Conservation (phyloP, 2,113 vertebrate genomes). For the Triplophysa siluroides region DNA sequence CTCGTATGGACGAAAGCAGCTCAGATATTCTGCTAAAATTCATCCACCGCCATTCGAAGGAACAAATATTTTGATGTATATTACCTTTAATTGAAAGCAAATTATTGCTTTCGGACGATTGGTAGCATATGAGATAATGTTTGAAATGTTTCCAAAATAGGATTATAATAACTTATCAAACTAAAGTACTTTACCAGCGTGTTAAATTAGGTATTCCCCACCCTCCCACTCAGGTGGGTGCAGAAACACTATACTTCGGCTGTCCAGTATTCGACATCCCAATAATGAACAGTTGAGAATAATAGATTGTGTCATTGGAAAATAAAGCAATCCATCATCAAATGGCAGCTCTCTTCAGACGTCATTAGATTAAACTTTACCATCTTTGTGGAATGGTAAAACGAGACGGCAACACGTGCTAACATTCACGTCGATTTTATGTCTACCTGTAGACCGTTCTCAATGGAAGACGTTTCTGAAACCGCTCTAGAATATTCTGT, state of each 20-base stretch:
- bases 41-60: too few relatives aligned
- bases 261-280: conserved; percentile 1
- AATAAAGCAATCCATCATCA: conserved; percentile 24
- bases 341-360: neutral
- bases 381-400: conserved; percentile 3
- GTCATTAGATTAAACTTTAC: neutral
- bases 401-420: conserved; percentile 5
- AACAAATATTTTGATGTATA: too few relatives aligned
- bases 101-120: neutral
- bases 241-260: conserved; percentile 29
- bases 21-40: too few relatives aligned
- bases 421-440: neutral
- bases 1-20: too few relatives aligned
- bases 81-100: neutral
- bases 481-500: neutral
- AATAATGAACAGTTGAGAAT: conserved; percentile 6
- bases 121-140: neutral
- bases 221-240: conserved; percentile 24
- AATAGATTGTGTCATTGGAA: neutral
- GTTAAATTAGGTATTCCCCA: conserved; percentile 19
- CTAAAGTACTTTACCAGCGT: conserved; percentile 18
- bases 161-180: neutral
- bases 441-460: conserved; percentile 4
- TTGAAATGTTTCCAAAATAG: conserved; percentile 18
- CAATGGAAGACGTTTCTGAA: neutral